Conservation (phyloP, 2,113 vertebrate genomes). For the Ibidorhyncha struthersii region DNA sequence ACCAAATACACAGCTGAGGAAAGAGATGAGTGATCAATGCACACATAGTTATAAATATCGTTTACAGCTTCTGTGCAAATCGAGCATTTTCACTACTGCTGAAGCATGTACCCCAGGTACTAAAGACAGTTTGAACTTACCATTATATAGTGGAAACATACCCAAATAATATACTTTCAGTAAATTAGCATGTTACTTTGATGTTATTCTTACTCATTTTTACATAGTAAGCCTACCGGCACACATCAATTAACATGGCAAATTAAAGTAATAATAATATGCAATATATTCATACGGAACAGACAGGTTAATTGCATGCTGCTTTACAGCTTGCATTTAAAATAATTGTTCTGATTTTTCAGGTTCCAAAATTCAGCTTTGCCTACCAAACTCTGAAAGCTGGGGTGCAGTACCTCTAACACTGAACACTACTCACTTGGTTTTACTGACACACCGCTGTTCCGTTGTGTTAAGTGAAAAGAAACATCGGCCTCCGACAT, state of each 20-base stretch:
- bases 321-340: not conserved
- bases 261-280: conserved; percentile 2
- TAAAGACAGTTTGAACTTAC: not conserved
- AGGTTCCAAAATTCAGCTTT: not conserved
- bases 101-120: not conserved
- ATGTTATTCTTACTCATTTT: not conserved
- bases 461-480: not conserved
- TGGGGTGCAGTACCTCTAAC: not conserved
- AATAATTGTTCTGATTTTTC: not conserved
- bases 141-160: not conserved
- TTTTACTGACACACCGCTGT: not conserved
- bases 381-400: not conserved
- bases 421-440: not conserved
- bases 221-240: not conserved
- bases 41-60: not conserved
- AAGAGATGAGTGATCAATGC: not conserved
- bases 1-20: not conserved
- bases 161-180: not conserved
- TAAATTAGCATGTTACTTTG: not conserved
- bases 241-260: not conserved
- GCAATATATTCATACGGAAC: not conserved
- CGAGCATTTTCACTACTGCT: not conserved
- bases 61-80: not conserved
- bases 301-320: not conserved
- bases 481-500: not conserved